Evolutionary conservation across 1,140 invertebrate species (phyloP).

Genomic region (Cydia fagiglandana): DNA sequence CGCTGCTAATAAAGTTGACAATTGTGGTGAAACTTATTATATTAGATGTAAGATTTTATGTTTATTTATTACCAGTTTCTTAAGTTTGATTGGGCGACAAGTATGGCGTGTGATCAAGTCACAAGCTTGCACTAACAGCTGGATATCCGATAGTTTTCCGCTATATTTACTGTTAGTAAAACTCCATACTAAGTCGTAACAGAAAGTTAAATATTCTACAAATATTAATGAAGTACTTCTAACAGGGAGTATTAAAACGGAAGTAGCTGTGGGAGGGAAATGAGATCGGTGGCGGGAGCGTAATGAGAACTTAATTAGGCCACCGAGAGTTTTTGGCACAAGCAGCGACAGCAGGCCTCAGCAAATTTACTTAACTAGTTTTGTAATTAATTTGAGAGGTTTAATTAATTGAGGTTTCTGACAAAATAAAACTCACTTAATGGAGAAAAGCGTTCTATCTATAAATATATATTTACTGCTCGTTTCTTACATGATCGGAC

Average conservation of each 20-base stretch:
- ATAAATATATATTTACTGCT: too few relatives aligned
- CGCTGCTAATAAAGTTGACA: neutral
- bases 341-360: neutral
- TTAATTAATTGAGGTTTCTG: neutral
- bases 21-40: neutral
- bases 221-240: neutral
- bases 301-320: slow-evolving; percentile 17
- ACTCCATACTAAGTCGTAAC: neutral
- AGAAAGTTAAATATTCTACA: neutral
- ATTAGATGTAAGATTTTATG: neutral
- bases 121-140: neutral
- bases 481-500: too few relatives aligned
- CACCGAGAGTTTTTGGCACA: slow-evolving; percentile 2
- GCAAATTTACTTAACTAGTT: neutral
- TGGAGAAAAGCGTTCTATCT: too few relatives aligned
- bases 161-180: slow-evolving; percentile 12
- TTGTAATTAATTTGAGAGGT: neutral
- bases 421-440: neutral
- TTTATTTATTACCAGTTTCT: neutral
- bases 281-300: slow-evolving; percentile 2
- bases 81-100: slow-evolving; percentile 11
- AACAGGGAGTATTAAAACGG: neutral
- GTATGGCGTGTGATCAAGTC: neutral
- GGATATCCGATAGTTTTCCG: slow-evolving; percentile 16
- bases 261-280: neutral